Conservation (phyloP, 2,113 vertebrate genomes). For the Rafetus swinhoei region DNA sequence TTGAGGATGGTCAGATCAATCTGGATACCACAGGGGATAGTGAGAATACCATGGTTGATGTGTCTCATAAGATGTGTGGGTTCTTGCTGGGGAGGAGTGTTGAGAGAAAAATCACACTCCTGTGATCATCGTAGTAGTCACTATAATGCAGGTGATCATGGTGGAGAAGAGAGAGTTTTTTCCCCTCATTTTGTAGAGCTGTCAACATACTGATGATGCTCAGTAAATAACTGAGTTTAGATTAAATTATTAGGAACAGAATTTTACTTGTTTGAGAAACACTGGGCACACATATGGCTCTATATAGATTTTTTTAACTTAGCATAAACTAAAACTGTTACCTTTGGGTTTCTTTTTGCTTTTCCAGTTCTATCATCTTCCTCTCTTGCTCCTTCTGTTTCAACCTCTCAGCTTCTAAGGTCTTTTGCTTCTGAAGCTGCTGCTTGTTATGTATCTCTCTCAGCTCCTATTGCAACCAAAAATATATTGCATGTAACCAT, state of each 20-base stretch:
- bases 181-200: not conserved
- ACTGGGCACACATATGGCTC: not conserved
- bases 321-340: conserved; percentile 36
- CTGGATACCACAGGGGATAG: too few relatives aligned
- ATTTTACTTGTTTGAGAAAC: not conserved
- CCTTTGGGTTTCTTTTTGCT: conserved; percentile 84
- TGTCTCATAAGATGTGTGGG: too few relatives aligned
- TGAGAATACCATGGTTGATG: too few relatives aligned
- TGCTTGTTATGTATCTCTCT: conserved; percentile 94
- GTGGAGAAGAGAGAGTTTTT: not conserved
- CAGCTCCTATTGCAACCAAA: conserved; percentile 86
- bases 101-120: too few relatives aligned
- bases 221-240: not conserved
- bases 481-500: not conserved
- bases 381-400: conserved; percentile 84
- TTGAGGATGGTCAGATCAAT: too few relatives aligned
- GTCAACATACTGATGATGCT: not conserved
- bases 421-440: conserved; percentile 92
- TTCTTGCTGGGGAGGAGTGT: too few relatives aligned
- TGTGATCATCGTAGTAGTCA: too few relatives aligned
- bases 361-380: conserved; percentile 80
- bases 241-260: not conserved
- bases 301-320: not conserved
- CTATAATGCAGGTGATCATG: too few relatives aligned
- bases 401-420: conserved; percentile 79